Evolutionary conservation across 2,113 vertebrate genomes (phyloP).

Genomic region (Macrotis lagotis): DNA sequence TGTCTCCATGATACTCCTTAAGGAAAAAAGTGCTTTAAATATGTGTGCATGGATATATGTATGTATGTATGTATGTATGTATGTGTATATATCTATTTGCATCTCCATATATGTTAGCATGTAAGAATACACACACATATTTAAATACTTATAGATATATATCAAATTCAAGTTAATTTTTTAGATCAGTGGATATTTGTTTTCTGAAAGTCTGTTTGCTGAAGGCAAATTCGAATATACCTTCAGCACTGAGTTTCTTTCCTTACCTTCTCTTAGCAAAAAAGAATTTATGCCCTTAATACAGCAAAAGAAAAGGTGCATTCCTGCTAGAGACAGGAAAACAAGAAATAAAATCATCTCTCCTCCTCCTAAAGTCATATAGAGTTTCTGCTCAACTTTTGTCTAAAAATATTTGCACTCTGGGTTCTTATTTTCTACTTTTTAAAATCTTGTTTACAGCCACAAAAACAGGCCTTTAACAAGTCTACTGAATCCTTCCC

Average conservation of each 20-base stretch:
- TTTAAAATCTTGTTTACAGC: not conserved
- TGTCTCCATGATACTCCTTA: not conserved
- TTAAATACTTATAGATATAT: not conserved
- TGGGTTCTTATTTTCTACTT: not conserved
- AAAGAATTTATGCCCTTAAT: not conserved
- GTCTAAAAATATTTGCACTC: not conserved
- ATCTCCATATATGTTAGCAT: not conserved
- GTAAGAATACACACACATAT: not conserved
- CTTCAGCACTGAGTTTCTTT: not conserved
- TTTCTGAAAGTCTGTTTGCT: not conserved
- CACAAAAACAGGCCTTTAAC: conserved; percentile 5
- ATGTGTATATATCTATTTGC: not conserved
- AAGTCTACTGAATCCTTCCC: not conserved
- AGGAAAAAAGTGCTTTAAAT: not conserved
- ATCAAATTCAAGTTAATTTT: not conserved
- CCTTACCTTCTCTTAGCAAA: not conserved
- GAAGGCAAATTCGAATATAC: not conserved
- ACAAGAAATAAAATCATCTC: not conserved
- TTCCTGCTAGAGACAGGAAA: not conserved
- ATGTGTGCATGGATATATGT: not conserved
- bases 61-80: too few relatives aligned
- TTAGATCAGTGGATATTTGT: not conserved
- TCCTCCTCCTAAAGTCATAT: not conserved
- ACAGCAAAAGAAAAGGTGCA: not conserved
- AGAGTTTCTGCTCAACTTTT: not conserved